These are phyloP conservation scores for Sebastes oblongus DNA, from an alignment of 2,797 vertebrate species.

Conservation along the genomic window DNA sequence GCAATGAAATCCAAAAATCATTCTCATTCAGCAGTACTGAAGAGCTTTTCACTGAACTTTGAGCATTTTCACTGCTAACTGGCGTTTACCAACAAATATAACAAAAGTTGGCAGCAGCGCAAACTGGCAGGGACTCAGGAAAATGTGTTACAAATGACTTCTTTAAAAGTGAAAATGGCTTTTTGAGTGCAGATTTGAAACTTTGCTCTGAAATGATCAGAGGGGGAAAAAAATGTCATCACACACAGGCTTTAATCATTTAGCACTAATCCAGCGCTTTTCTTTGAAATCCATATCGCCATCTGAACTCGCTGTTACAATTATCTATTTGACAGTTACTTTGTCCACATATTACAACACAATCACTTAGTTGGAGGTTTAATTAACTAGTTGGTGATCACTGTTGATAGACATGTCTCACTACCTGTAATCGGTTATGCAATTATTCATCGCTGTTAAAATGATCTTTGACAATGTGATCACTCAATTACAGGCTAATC, in stretches of 20 bases:
- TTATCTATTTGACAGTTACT: conserved; percentile 26
- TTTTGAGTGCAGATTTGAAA: not conserved
- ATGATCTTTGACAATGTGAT: conserved; percentile 45
- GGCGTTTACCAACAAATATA: conserved; percentile 45
- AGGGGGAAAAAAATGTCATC: conserved; percentile 35
- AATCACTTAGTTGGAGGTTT: conserved; percentile 27
- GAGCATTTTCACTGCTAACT: not conserved
- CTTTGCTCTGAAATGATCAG: conserved; percentile 43
- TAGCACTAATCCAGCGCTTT: conserved; percentile 25
- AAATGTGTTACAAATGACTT: conserved; percentile 31
- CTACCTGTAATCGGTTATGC: conserved; percentile 43
- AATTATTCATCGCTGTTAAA: conserved; percentile 34
- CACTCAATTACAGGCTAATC: conserved; percentile 58
- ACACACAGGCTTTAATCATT: conserved; percentile 39
- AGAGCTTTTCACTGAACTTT: conserved; percentile 4
- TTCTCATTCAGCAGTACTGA: not conserved
- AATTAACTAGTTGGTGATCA: conserved; percentile 35
- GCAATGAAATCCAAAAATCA: conserved; percentile 9
- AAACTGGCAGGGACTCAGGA: not conserved
- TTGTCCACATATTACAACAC: conserved; percentile 25
- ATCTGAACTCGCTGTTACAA: not conserved
- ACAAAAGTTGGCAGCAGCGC: conserved; percentile 17
- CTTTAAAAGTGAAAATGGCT: not conserved
- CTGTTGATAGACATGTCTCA: conserved; percentile 27
- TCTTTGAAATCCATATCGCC: conserved; percentile 40